Percentiles rank a stretch among this genome's conserved stretches.
Conservation (phyloP, 2,113 vertebrate genomes). For the Elanus axillaris region DNA sequence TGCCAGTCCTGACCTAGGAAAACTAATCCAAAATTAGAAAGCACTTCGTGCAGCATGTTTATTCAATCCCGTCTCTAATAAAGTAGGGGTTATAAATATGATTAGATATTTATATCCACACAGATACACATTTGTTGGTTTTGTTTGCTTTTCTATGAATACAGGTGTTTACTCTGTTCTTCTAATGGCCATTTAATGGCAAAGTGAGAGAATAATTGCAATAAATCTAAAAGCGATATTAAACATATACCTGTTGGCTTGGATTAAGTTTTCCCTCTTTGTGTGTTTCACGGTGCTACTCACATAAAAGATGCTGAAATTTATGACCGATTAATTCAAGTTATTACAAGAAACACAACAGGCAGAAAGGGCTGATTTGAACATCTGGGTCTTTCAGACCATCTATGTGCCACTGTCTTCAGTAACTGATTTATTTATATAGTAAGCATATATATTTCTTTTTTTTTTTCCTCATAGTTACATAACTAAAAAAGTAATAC, state of each 20-base stretch:
- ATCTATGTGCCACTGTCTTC: neutral
- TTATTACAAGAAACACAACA: neutral
- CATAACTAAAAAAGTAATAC: neutral
- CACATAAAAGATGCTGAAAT: neutral
- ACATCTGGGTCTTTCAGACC: neutral
- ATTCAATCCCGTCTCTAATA: neutral
- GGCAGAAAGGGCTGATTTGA: neutral
- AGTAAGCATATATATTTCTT: neutral
- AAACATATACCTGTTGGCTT: neutral
- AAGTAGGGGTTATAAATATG: neutral
- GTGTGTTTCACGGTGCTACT: neutral
- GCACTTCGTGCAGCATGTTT: neutral
- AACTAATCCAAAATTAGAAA: neutral
- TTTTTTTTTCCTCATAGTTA: neutral
- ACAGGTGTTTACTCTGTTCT: neutral
- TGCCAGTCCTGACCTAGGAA: neutral
- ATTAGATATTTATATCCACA: neutral
- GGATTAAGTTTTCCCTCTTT: neutral
- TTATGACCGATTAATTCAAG: neutral
- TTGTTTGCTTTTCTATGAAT: neutral
- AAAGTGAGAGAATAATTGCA: neutral
- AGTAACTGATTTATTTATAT: neutral
- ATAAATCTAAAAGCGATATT: neutral
- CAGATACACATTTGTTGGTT: rapidly evolving
- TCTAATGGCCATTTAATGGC: neutral